phyloP scores from a whole-genome alignment of 2,888 invertebrate species.

The Leptinotarsa tumamoca region DNA sequence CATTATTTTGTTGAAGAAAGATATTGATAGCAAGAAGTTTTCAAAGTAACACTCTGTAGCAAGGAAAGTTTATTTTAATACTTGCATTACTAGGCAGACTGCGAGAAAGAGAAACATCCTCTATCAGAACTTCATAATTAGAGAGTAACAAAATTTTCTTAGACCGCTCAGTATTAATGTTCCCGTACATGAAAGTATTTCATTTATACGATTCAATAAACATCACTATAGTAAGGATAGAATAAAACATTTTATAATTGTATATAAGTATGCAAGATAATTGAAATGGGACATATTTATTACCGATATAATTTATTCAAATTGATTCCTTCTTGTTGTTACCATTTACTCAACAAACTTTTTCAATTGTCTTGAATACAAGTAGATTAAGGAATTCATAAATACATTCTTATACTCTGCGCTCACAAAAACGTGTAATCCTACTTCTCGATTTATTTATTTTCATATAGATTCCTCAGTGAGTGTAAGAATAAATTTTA shows the following conservation, averaged over 20 bases:
- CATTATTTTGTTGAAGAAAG: too few species aligned
- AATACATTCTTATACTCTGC: slow-evolving; percentile 46
- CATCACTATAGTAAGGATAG: slow-evolving; percentile 48
- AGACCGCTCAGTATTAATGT: slow-evolving; percentile 42
- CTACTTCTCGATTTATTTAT: slow-evolving; percentile 37
- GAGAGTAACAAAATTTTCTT: slow-evolving; percentile 15
- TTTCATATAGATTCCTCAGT: slow-evolving; percentile 36
- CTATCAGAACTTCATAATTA: slow-evolving; percentile 1
- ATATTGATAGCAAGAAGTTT: too few species aligned
- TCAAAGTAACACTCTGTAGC: background rate
- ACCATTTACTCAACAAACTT: slow-evolving; percentile 42
- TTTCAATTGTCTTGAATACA: slow-evolving; percentile 43
- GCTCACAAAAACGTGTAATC: slow-evolving; percentile 34
- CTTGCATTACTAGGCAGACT: background rate
- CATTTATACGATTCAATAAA: slow-evolving; percentile 46
- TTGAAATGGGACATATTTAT: slow-evolving; percentile 40
- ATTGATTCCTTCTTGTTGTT: slow-evolving; percentile 44
- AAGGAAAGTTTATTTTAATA: background rate
- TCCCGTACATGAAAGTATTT: slow-evolving; percentile 44
- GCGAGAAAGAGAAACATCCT: background rate
- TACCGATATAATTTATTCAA: slow-evolving; percentile 44
- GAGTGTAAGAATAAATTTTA: slow-evolving; percentile 48
- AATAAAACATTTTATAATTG: slow-evolving; percentile 50
- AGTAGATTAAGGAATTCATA: slow-evolving; percentile 37
- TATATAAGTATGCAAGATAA: slow-evolving; percentile 50